Percentiles rank a stretch among this genome's conserved stretches.
Evolutionary conservation across 2,113 vertebrate species (phyloP).

Genomic region (Brachypodius melanocephalos): DNA sequence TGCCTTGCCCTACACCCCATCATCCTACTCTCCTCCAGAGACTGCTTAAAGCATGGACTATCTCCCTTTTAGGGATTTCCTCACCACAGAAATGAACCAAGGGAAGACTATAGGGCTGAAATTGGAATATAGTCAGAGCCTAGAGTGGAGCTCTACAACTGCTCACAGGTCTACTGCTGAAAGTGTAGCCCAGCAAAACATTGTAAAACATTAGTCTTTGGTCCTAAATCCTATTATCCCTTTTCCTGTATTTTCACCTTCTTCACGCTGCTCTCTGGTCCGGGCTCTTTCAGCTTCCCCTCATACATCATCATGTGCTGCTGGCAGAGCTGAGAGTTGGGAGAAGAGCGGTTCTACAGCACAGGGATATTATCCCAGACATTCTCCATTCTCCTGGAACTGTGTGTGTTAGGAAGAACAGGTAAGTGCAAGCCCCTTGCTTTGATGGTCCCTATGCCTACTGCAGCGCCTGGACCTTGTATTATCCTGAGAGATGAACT

Average conservation of each 20-base stretch:
- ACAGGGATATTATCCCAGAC: background rate
- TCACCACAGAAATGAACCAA: background rate
- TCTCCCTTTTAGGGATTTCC: background rate
- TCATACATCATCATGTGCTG: fast-evolving
- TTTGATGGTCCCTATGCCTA: background rate
- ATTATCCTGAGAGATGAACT: background rate
- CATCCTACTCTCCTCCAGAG: background rate
- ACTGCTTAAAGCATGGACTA: background rate
- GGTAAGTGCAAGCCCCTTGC: background rate
- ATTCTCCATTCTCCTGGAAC: background rate
- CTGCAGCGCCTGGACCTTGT: background rate
- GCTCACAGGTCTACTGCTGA: background rate
- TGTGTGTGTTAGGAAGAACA: background rate
- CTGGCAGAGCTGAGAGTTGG: background rate
- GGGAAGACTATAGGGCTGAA: background rate
- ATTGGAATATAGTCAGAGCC: background rate
- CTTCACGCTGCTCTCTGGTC: background rate
- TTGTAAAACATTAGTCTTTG: background rate
- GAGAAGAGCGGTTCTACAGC: background rate
- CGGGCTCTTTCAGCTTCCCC: background rate
- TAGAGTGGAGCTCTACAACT: background rate
- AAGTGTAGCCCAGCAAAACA: background rate
- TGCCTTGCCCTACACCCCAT: background rate
- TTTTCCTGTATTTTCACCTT: background rate
- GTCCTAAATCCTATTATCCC: background rate